Base-by-base conservation (phyloP, 2,113 vertebrate genomes). In the Ondatra zibethicus region DNA sequence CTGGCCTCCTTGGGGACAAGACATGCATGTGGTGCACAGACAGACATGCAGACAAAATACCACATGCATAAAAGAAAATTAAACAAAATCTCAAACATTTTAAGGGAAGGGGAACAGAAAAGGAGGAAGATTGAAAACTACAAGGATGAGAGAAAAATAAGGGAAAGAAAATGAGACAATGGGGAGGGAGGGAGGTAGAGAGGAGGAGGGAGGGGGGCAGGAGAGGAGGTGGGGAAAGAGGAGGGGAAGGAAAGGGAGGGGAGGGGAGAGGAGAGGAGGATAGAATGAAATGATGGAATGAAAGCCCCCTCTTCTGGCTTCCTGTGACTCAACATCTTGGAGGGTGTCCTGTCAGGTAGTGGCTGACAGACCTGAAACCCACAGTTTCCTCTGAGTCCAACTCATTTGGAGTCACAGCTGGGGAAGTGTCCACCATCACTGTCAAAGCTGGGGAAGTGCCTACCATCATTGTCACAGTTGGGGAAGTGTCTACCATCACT, bases 181-280 rank as follows among this genome's bases (percentile, higher is more conserved):
- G 9, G 16, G 25, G 16, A 5, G 31, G 33, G 4, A 9, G 4
- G n/a, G 16, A 2, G 42, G 42, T 0, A 29, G 76, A 31, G 27
- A 16, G 31, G 29, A 33, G 29, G 31, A 16, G 3, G 19, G 29
- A 14, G 7, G 4, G 11, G 21, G 19, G 5, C 21, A 5, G 58
- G 19, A 19, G 19, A 58, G 21, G n/a, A 39, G 36, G 23, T 14
- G 36, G 13, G 36, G 6, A 21, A 7, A n/a, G 72, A 19, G 14
- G 10, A 21, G 70, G 7, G 33, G n/a, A 47, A 7, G 7, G 14
- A n/a, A n/a, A 7, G 7, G 14, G 13, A n/a, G 72, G n/a, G 14
- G 10, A 21, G 70, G 7, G 33, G n/a, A 47, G n/a, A 12, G 36
- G 52, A 27, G 55, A 7, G 55, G 3, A 23, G 1, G 17, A 7